Conservation (phyloP, 2,113 vertebrate genomes). For the Menura novaehollandiae region DNA sequence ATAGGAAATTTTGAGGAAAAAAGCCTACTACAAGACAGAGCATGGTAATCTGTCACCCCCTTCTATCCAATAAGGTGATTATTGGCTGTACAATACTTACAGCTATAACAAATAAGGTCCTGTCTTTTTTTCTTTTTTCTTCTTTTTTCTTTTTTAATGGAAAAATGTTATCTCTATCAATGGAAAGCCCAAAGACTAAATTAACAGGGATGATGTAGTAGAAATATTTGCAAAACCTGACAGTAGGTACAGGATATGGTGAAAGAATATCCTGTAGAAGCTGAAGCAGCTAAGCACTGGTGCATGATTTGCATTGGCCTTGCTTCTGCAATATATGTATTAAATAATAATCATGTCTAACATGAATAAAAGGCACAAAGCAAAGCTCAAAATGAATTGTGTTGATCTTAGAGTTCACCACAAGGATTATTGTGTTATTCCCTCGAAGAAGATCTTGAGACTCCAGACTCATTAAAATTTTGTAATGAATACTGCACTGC, state of each 20-base stretch:
- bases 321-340: background rate
- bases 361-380: background rate
- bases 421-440: background rate
- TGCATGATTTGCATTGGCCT: background rate
- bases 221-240: background rate
- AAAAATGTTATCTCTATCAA: background rate
- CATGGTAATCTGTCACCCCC: background rate
- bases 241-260: background rate
- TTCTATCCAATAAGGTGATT: background rate
- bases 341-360: background rate
- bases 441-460: background rate
- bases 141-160: background rate
- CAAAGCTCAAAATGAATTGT: background rate
- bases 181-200: background rate
- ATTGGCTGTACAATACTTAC: background rate
- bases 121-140: fast-evolving
- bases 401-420: background rate
- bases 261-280: background rate
- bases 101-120: background rate
- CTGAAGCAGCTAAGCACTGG: background rate
- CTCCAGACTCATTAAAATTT: background rate
- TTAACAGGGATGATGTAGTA: background rate
- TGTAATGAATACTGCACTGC: background rate
- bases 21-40: background rate
- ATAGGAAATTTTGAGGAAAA: background rate